Evolutionary conservation across 2,113 vertebrate species (phyloP).

Genomic region (Puffinus mauretanicus): DNA sequence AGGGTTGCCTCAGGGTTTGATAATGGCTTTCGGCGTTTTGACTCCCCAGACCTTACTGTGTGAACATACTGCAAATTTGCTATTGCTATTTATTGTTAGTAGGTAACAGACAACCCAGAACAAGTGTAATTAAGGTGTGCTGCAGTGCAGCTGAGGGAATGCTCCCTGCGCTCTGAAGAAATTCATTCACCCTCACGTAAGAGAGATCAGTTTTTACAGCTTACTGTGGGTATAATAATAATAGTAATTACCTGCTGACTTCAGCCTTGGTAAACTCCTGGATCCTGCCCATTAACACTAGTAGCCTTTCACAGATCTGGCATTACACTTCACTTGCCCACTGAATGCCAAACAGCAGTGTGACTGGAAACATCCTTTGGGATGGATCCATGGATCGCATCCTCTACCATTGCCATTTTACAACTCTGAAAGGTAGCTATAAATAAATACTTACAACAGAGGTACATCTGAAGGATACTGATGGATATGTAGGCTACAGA

Average conservation of each 20-base stretch:
- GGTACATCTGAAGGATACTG: not conserved
- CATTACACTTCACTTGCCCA: not conserved
- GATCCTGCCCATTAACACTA: not conserved
- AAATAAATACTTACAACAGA: not conserved
- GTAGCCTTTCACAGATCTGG: not conserved
- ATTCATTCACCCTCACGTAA: not conserved
- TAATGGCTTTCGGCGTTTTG: constrained; percentile 1
- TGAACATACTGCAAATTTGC: not conserved
- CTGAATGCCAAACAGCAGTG: not conserved
- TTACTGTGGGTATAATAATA: not conserved
- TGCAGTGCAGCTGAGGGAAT: not conserved
- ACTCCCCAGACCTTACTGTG: not conserved
- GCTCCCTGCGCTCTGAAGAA: not conserved
- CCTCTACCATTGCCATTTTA: not conserved
- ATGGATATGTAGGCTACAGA: not conserved
- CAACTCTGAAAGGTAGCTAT: not conserved
- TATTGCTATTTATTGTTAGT: not conserved
- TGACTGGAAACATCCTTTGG: not conserved
- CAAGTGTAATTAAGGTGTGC: not conserved
- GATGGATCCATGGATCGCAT: rapidly evolving
- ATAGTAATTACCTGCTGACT: not conserved
- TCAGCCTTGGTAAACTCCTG: not conserved
- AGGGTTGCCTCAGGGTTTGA: not conserved
- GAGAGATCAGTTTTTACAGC: not conserved
- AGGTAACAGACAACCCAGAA: not conserved